Conservation (phyloP, 2,888 invertebrate genomes). For the Altica lythri region DNA sequence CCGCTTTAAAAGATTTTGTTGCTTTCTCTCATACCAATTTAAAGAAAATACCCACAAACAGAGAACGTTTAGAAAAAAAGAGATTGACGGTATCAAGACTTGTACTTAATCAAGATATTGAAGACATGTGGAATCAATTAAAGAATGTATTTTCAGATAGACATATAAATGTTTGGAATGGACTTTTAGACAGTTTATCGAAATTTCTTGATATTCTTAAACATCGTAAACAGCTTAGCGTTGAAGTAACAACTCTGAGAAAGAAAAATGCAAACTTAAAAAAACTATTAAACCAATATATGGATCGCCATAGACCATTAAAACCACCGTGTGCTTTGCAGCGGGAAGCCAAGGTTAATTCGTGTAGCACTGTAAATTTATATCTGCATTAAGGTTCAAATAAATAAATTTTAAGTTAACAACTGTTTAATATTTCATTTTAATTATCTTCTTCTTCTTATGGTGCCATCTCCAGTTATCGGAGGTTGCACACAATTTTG, state of each 20-base stretch:
- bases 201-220: slow-evolving; percentile 69
- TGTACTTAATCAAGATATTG: slow-evolving; percentile 63
- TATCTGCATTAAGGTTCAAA: too few relatives aligned
- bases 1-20: slow-evolving; percentile 25
- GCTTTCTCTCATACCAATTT: neutral
- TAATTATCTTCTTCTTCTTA: too few relatives aligned
- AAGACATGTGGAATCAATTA: slow-evolving; percentile 71
- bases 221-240: slow-evolving; percentile 69
- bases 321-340: slow-evolving; percentile 42
- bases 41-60: slow-evolving; percentile 42
- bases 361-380: too few relatives aligned
- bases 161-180: slow-evolving; percentile 74
- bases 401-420: too few relatives aligned
- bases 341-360: neutral
- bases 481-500: too few relatives aligned
- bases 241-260: slow-evolving; percentile 67
- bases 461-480: too few relatives aligned
- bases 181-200: slow-evolving; percentile 65
- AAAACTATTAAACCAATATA: slow-evolving; percentile 67
- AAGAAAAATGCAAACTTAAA: slow-evolving; percentile 72
- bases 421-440: too few relatives aligned
- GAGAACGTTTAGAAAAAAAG: slow-evolving; percentile 50
- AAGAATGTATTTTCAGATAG: slow-evolving; percentile 64
- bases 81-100: slow-evolving; percentile 62
- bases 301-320: slow-evolving; percentile 43